Conservation (phyloP, 2,113 vertebrate species). For the Mormoops blainvillei region DNA sequence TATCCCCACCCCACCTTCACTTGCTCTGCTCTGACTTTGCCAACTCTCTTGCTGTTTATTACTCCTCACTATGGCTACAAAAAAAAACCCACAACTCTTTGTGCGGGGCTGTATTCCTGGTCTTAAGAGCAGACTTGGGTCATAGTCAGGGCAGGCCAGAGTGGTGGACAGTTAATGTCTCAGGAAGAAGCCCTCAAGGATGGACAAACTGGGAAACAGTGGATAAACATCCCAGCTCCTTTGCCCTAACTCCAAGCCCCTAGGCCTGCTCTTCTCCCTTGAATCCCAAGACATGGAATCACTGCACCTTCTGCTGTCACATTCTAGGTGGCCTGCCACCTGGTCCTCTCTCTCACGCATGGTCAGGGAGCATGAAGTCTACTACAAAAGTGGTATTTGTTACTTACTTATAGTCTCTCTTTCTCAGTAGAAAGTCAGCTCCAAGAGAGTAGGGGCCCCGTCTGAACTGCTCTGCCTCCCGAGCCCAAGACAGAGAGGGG, state of each 20-base stretch:
- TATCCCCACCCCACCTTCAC: background rate
- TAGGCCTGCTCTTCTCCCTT: background rate
- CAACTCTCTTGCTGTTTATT: background rate
- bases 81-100: background rate
- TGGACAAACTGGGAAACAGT: background rate
- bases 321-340: background rate
- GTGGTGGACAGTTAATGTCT: background rate
- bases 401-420: background rate
- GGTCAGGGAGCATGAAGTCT: background rate
- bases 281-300: background rate
- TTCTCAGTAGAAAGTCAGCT: background rate
- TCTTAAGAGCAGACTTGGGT: background rate
- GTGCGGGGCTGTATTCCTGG: background rate
- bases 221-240: background rate
- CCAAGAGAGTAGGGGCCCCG: background rate
- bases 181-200: background rate
- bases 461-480: background rate
- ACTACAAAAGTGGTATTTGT: background rate
- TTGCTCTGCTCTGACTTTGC: background rate
- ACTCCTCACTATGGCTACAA: background rate
- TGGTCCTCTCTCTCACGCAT: background rate
- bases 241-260: background rate
- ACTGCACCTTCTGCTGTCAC: background rate
- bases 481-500: background rate
- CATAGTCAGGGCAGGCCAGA: background rate